Base-by-base conservation (phyloP, 2,888 invertebrate genomes). In the Ernsta delagoae region DNA sequence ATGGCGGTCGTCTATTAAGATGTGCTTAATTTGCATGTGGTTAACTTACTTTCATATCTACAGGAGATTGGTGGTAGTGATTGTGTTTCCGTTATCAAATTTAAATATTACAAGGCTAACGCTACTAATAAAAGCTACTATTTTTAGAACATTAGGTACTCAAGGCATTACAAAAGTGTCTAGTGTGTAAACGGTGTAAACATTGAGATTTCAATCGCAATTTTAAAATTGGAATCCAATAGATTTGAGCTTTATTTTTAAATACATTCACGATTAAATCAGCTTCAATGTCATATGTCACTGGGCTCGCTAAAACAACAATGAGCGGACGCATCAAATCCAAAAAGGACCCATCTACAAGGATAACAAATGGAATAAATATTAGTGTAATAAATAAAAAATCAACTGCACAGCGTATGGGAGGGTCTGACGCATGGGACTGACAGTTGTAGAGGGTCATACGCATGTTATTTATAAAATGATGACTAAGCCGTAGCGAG, bases 341-440 rank as follows among this genome's bases (percentile, higher is more conserved):
- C 79, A 72, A 77, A 65, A 79, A 78, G 77, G 75, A 79, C 78
- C 80, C 73, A 71, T 66, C 73, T 73, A 73, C 67, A 74, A 72
- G 74, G 75, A 79, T 78, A 81, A 72, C 56, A 79, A 80, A 70
- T 83, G 81, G 83, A 83, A 83, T 82, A 84, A 85, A 82, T 79
- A 85, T 80, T 77, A 74, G 70, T 75, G 71, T 77, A 82, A 82
- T 80, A 83, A 84, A 83, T 83, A 83, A 84, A 79, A 77, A 75
- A 75, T 71, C 77, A 74, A 45, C 70, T 70, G 77, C 77, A 77
- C 36, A 36, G 4, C 80, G 75, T 75, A 75, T 78, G 83, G 79
- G 76, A 78, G 54, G 54, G 54, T 54, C 76, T 73, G 75, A 71
- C 74, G 73, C 79, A 78, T 83, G 82, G 78, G 82, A 80, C 79